A percentile compares a stretch with the other conserved stretches of the same genome.
These are phyloP conservation scores for Protophormia terraenovae DNA, from an alignment of 2,888 invertebrate genomes.

Conservation along the genomic window DNA sequence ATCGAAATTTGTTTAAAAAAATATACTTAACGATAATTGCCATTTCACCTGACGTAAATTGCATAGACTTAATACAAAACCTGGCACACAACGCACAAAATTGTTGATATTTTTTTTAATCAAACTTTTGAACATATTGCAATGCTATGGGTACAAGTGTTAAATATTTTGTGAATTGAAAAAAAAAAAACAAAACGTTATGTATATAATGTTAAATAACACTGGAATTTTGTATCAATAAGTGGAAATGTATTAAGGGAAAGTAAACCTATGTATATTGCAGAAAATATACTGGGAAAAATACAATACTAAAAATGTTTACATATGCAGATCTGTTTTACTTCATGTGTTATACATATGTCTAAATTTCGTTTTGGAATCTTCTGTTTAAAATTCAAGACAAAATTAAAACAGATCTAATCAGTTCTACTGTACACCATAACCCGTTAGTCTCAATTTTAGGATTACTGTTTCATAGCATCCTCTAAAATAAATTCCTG, in stretches of 20 bases:
- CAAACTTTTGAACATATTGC: neutral
- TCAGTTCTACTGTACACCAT: too few relatives aligned
- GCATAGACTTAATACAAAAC: slow-evolving; percentile 66
- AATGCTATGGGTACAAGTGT: neutral
- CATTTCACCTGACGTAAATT: slow-evolving; percentile 65
- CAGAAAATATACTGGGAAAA: too few relatives aligned
- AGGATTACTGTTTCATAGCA: too few relatives aligned
- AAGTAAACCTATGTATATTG: too few relatives aligned
- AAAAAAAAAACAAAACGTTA: slow-evolving; percentile 21
- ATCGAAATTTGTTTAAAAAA: slow-evolving; percentile 14
- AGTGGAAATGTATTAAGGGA: neutral
- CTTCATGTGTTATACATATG: too few relatives aligned
- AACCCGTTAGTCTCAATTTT: too few relatives aligned
- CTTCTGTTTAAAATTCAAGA: too few relatives aligned
- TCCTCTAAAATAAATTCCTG: too few relatives aligned
- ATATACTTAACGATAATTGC: slow-evolving; percentile 45
- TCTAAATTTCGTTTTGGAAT: too few relatives aligned
- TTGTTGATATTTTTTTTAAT: slow-evolving; percentile 2
- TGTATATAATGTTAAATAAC: slow-evolving; percentile 24
- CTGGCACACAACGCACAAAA: slow-evolving; percentile 23
- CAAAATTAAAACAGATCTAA: too few relatives aligned
- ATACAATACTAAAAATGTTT: too few relatives aligned
- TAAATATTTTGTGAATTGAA: neutral
- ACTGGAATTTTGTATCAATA: slow-evolving; percentile 1
- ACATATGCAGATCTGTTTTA: too few relatives aligned